These are phyloP conservation scores for Cepaea nemoralis DNA, from an alignment of 1,140 invertebrate genomes.

Conservation along the genomic window DNA sequence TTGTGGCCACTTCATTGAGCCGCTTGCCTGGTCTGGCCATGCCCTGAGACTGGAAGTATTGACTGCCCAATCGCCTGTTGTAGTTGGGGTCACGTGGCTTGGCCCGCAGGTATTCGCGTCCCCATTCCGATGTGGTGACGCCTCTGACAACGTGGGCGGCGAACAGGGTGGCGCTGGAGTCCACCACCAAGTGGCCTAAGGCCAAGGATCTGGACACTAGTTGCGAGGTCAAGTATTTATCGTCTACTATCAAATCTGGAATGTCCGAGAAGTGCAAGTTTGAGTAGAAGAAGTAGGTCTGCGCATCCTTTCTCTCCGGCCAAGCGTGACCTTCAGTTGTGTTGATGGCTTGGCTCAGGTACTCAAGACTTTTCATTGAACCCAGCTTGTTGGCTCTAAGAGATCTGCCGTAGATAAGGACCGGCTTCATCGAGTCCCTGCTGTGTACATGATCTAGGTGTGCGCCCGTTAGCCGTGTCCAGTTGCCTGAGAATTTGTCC, in stretches of 20 bases:
- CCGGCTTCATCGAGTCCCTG: not conserved
- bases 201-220: not conserved
- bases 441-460: not conserved
- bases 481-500: not conserved
- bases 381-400: not conserved
- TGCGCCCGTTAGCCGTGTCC: not conserved
- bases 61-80: constrained; percentile 26
- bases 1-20: not conserved
- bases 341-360: not conserved
- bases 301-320: not conserved
- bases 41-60: not conserved
- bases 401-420: not conserved
- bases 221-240: not conserved
- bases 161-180: not conserved
- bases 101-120: not conserved
- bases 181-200: constrained; percentile 1
- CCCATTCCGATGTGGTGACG: not conserved
- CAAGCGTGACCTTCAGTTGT: not conserved
- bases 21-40: not conserved
- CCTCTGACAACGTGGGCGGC: not conserved
- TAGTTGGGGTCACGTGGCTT: constrained; percentile 17
- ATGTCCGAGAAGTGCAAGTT: not conserved
- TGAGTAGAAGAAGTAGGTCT: not conserved
- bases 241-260: constrained; percentile 19
- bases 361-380: not conserved